Conservation (phyloP, 2,113 vertebrate species). For the Chionis minor region DNA sequence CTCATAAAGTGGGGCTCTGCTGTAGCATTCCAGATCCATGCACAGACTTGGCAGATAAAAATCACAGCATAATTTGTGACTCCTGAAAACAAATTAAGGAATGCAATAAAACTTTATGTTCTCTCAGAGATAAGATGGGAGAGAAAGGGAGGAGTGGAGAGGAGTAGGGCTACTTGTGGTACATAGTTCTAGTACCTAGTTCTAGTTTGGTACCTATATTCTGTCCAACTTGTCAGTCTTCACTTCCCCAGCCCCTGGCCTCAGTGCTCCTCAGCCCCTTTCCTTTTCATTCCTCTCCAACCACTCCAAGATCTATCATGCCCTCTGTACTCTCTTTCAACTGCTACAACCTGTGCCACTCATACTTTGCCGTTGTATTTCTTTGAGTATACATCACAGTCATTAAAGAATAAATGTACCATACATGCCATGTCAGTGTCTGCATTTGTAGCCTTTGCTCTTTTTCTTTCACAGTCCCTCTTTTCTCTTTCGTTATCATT, state of each 20-base stretch:
- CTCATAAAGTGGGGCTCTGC: neutral
- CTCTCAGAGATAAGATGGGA: neutral
- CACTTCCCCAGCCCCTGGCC: neutral
- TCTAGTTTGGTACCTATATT: neutral
- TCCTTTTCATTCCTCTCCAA: neutral
- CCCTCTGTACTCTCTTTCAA: neutral
- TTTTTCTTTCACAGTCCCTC: neutral
- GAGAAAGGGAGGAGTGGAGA: neutral
- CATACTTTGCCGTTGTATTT: neutral
- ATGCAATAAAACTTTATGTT: neutral
- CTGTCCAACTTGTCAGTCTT: neutral
- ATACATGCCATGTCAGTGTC: neutral
- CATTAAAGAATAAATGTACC: neutral
- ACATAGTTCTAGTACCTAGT: neutral
- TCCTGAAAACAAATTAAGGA: slow-evolving; percentile 15
- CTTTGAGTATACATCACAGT: neutral
- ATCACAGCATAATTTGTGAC: neutral
- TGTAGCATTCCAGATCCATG: neutral
- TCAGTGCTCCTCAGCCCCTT: neutral
- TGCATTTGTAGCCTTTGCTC: neutral
- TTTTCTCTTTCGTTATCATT: neutral
- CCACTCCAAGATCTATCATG: neutral
- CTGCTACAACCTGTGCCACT: neutral
- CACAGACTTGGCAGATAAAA: slow-evolving; percentile 5
- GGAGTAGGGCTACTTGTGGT: neutral